Evolutionary conservation across 2,113 vertebrate species (phyloP).

Genomic region (Neolamprologus tretocephalus): DNA sequence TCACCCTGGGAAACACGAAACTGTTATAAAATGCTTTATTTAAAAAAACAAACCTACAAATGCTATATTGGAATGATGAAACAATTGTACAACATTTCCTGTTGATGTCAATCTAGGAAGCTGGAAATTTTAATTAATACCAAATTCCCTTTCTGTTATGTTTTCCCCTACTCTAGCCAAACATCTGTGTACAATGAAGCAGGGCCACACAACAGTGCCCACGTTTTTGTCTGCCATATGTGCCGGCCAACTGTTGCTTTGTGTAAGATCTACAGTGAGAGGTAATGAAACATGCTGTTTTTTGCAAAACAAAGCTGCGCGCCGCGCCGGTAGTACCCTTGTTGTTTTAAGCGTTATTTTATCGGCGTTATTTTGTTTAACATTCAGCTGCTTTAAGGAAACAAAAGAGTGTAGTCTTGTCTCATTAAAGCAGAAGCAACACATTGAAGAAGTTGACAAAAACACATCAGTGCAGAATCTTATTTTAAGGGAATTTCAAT

Average conservation of each 20-base stretch:
- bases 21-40: not conserved
- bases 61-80: not conserved
- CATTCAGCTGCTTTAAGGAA: not conserved
- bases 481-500: not conserved
- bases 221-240: conserved; percentile 51
- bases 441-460: not conserved
- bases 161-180: conserved; percentile 3
- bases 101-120: not conserved
- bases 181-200: conserved; percentile 62
- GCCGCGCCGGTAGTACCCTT: not conserved
- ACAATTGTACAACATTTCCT: not conserved
- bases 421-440: not conserved
- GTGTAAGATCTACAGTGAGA: conserved; percentile 16
- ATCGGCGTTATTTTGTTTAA: not conserved
- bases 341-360: not conserved
- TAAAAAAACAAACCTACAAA: not conserved
- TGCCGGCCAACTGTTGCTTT: conserved; percentile 55
- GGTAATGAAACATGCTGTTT: conserved; percentile 21
- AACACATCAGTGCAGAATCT: not conserved
- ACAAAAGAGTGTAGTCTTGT: not conserved
- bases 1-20: accelerated
- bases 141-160: conserved; percentile 17
- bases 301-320: not conserved
- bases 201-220: conserved; percentile 39
- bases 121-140: not conserved